Conservation (phyloP, 2,888 invertebrate species). For the Vesta saturnalis region DNA sequence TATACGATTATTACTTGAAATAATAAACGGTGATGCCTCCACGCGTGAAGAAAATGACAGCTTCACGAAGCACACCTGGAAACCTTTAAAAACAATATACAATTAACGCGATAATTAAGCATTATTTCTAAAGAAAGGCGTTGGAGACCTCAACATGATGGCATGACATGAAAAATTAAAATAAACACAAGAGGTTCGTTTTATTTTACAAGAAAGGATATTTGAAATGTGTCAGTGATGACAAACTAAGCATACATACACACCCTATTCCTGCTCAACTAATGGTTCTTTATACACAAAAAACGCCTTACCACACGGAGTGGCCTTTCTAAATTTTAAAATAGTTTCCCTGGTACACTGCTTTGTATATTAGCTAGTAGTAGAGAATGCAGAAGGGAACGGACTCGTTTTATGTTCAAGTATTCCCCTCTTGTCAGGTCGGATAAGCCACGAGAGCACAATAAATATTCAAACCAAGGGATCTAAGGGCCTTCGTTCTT, state of each 20-base stretch:
- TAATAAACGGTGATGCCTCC: background rate
- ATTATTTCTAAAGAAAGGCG: background rate
- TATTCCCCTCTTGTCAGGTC: slow-evolving; percentile 46
- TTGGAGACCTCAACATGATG: background rate
- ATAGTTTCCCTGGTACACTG: slow-evolving; percentile 23
- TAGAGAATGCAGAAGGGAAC: slow-evolving; percentile 22
- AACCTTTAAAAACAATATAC: background rate
- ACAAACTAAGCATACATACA: slow-evolving; percentile 18
- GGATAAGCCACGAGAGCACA: slow-evolving; percentile 46
- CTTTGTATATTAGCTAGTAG: slow-evolving; percentile 15
- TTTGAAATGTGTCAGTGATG: slow-evolving; percentile 16
- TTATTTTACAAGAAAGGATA: background rate
- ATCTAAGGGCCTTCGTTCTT: slow-evolving; percentile 41
- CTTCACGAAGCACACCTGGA: background rate
- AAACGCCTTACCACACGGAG: slow-evolving; percentile 14
- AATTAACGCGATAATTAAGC: background rate
- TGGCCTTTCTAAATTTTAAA: slow-evolving; percentile 28
- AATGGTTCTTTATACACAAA: slow-evolving; percentile 21
- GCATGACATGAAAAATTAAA: background rate
- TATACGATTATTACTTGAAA: background rate
- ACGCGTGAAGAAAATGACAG: background rate
- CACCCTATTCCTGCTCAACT: slow-evolving; percentile 16
- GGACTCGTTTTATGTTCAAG: slow-evolving; percentile 43
- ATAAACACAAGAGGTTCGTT: slow-evolving; percentile 1
- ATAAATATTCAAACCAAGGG: slow-evolving; percentile 46